Conservation (phyloP, 2,797 vertebrate genomes). For the Eutrigla gurnardus region DNA sequence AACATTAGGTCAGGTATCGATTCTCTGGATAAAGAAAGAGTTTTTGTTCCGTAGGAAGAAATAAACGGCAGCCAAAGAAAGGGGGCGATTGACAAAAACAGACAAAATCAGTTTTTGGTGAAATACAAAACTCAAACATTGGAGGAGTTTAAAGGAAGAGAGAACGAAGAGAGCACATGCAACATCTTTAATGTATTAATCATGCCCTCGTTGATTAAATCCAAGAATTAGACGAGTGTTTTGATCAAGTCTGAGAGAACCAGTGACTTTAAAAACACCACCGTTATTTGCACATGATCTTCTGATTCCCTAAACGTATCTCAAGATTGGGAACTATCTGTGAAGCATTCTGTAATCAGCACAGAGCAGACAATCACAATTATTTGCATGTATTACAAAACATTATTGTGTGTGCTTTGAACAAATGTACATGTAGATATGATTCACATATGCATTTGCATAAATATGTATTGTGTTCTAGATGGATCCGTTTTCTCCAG, state of each 20-base stretch:
- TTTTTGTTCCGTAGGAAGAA: too few species aligned
- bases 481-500: not conserved
- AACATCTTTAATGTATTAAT: too few species aligned
- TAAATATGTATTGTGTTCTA: conserved; percentile 8
- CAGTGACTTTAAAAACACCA: not conserved
- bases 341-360: conserved; percentile 1
- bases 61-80: too few species aligned
- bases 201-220: too few species aligned
- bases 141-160: too few species aligned
- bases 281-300: not conserved
- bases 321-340: not conserved
- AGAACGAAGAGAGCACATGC: too few species aligned
- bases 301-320: not conserved
- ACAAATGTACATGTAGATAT: conserved; percentile 7
- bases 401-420: not conserved
- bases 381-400: not conserved
- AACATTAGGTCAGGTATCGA: too few species aligned
- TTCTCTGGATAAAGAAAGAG: too few species aligned
- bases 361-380: not conserved
- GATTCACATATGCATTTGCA: not conserved
- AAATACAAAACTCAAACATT: too few species aligned
- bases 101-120: too few species aligned
- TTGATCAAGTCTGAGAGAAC: not conserved
- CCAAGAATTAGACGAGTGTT: too few species aligned
- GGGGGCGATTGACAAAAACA: too few species aligned